Evolutionary conservation across 2,888 invertebrate species (phyloP).

Genomic region (Timema podura): DNA sequence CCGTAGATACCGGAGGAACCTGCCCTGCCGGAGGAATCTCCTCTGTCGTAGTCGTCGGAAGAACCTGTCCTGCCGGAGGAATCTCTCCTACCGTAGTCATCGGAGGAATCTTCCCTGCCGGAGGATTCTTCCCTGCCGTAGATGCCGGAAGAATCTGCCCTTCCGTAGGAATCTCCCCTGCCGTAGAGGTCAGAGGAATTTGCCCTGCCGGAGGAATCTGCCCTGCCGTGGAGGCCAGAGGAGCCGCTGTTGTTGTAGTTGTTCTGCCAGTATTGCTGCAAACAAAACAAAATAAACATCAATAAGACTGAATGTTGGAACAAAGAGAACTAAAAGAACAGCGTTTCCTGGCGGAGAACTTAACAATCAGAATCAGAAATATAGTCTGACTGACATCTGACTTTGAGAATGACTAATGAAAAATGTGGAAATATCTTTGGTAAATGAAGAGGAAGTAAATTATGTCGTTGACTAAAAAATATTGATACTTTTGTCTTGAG

Average conservation of each 20-base stretch:
- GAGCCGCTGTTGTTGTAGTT: not conserved
- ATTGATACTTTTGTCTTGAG: no score
- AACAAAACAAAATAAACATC: no score
- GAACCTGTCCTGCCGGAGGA: not conserved
- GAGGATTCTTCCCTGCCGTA: not conserved
- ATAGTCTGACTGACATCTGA: no score
- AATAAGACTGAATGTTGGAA: no score
- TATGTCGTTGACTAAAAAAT: no score
- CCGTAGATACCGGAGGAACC: slow-evolving; percentile 14
- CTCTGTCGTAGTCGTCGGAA: slow-evolving; percentile 3
- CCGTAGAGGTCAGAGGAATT: not conserved
- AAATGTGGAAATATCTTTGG: no score
- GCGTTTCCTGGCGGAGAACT: no score
- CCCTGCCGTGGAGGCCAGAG: not conserved
- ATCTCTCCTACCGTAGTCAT: not conserved
- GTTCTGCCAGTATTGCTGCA: no score
- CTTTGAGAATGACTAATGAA: no score
- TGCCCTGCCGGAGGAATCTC: not conserved
- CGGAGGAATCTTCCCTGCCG: not conserved
- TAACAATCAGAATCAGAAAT: no score
- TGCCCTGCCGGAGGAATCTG: not conserved
- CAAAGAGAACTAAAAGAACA: no score
- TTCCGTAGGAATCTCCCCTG: slow-evolving; percentile 5
- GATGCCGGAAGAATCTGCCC: not conserved
- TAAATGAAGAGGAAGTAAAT: no score